A percentile compares a stretch with the other conserved stretches of the same genome.
phyloP scores from a whole-genome alignment of 2,888 invertebrate genomes.

The Hofmannophila pseudospretella region DNA sequence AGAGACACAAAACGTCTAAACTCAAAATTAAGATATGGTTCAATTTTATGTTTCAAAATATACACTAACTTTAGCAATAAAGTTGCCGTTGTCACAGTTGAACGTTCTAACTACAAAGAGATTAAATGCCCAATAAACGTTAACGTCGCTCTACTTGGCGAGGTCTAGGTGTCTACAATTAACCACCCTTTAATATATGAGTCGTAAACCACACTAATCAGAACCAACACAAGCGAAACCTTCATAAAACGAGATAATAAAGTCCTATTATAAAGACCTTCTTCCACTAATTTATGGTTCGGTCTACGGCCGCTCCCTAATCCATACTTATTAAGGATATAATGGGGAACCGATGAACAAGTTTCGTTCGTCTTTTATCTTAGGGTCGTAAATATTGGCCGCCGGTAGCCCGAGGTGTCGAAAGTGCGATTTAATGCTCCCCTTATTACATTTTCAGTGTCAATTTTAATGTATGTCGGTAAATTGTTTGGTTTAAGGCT shows the following conservation, averaged over 20 bases:
- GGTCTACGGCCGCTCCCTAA: conserved; percentile 58
- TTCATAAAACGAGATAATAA: conserved; percentile 58
- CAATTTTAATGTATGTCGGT: conserved; percentile 42
- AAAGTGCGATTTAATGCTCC: conserved; percentile 53
- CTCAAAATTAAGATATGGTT: too few relatives aligned
- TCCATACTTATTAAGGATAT: conserved; percentile 76
- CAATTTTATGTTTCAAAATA: too few relatives aligned
- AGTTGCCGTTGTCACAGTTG: neutral
- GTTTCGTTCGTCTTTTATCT: conserved; percentile 70
- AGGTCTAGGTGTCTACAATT: conserved; percentile 40
- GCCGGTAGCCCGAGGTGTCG: conserved; percentile 56
- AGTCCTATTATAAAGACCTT: conserved; percentile 61
- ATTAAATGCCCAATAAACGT: conserved; percentile 20
- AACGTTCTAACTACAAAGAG: neutral
- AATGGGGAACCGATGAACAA: conserved; percentile 72
- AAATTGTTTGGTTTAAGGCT: conserved; percentile 28
- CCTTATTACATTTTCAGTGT: conserved; percentile 46
- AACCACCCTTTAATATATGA: conserved; percentile 53
- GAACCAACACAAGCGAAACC: conserved; percentile 45
- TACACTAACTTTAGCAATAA: too few relatives aligned
- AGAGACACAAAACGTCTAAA: too few relatives aligned
- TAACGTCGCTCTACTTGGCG: conserved; percentile 21
- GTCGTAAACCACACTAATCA: conserved; percentile 64
- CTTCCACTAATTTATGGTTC: conserved; percentile 60
- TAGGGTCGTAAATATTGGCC: conserved; percentile 55